Percentiles rank a stretch among this genome's conserved stretches.
Evolutionary conservation across 2,797 vertebrate genomes (phyloP).

Genomic region (Eleutherodactylus coqui): DNA sequence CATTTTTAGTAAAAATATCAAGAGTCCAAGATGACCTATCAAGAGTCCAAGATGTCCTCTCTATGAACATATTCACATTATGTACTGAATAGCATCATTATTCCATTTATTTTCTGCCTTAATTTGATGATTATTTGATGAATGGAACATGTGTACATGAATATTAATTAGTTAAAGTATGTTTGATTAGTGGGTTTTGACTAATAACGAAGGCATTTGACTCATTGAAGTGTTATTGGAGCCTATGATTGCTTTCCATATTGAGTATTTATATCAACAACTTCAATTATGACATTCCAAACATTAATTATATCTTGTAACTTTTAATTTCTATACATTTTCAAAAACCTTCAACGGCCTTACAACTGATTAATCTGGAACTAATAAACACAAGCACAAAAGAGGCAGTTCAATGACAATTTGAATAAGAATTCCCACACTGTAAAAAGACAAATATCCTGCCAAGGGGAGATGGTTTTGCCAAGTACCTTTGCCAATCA

Average conservation of each 20-base stretch:
- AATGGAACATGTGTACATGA: constrained; percentile 12
- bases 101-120: not conserved
- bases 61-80: not conserved
- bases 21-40: not conserved
- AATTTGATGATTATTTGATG: not conserved
- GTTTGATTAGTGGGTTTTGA: constrained; percentile 12
- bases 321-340: constrained; percentile 30
- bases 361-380: constrained; percentile 52
- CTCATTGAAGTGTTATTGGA: not conserved
- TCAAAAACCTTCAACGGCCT: constrained; percentile 30
- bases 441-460: constrained; percentile 46
- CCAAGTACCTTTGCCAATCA: constrained; percentile 57
- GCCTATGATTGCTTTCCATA: constrained; percentile 17
- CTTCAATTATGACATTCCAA: not conserved
- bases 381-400: constrained; percentile 10
- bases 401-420: constrained; percentile 36
- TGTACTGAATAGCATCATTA: not conserved
- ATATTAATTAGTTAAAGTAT: not conserved
- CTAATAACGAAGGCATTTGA: not conserved
- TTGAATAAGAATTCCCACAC: constrained; percentile 57
- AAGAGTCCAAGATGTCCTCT: not conserved
- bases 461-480: constrained; percentile 51
- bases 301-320: constrained; percentile 22
- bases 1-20: not conserved
- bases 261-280: constrained; percentile 5